phyloP scores from a whole-genome alignment of 2,888 invertebrate genomes.

The Eustalomyia histrio region DNA sequence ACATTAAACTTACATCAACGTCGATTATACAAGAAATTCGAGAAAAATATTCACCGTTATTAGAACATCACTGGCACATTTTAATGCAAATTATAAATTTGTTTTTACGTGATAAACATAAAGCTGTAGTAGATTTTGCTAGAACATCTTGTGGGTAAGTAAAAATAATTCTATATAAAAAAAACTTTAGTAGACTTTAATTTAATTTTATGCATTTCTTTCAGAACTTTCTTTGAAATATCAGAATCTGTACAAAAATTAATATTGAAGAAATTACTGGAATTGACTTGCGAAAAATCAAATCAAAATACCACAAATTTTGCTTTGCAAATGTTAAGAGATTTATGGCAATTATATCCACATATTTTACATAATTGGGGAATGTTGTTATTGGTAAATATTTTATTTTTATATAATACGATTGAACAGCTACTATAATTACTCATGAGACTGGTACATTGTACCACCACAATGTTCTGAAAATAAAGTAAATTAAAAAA shows the following conservation, averaged over 20 bases:
- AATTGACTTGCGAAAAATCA: slow-evolving; percentile 75
- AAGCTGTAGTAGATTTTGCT: slow-evolving; percentile 82
- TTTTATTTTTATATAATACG: neutral
- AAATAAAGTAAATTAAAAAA: no score
- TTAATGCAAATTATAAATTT: slow-evolving; percentile 82
- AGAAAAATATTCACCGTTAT: slow-evolving; percentile 80
- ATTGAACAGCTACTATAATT: no score
- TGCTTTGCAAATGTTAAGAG: slow-evolving; percentile 74
- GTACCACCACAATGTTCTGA: no score
- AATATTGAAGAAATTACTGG: slow-evolving; percentile 75
- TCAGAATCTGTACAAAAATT: slow-evolving; percentile 75
- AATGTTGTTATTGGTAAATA: slow-evolving; percentile 72
- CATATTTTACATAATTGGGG: slow-evolving; percentile 77
- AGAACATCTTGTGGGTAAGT: slow-evolving; percentile 81
- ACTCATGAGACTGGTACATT: no score
- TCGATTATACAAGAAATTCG: slow-evolving; percentile 56
- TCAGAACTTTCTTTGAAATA: slow-evolving; percentile 75
- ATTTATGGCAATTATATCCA: slow-evolving; percentile 74
- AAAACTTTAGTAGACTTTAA: no score
- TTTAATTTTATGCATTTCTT: slow-evolving; percentile 6
- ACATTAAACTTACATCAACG: slow-evolving; percentile 41
- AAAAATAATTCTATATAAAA: no score
- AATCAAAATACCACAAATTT: slow-evolving; percentile 73
- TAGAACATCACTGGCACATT: slow-evolving; percentile 81
- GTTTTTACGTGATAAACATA: slow-evolving; percentile 81